phyloP scores from a whole-genome alignment of 37 sponge, comb jelly and placozoan genomes.

The Ianthella basta region DNA sequence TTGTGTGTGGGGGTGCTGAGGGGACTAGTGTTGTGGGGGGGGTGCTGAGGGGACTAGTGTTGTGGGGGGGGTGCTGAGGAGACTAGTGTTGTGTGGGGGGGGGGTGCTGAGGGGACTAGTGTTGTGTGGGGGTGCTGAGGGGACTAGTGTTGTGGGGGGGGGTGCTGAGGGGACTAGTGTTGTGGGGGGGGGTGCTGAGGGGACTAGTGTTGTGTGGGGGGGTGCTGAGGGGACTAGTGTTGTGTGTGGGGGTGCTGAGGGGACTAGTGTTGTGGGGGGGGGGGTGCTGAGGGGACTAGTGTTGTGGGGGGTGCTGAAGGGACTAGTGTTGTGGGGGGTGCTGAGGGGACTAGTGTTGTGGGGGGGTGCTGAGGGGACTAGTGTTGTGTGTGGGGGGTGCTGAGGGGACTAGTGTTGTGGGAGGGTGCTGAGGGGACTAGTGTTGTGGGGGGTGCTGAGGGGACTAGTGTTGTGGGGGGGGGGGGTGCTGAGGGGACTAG shows the following conservation, averaged over 20 bases:
- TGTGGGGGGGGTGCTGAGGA: neutral
- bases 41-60: neutral
- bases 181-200: neutral
- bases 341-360: neutral
- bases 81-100: neutral
- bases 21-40: no score
- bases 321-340: no score
- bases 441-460: neutral
- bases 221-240: neutral
- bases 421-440: neutral
- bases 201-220: neutral
- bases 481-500: neutral
- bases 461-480: neutral
- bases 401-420: neutral
- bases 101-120: no score
- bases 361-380: neutral
- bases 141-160: no score
- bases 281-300: no score
- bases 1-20: neutral
- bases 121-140: neutral
- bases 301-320: neutral
- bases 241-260: neutral
- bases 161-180: neutral
- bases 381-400: neutral
- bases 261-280: no score